A percentile compares a stretch with the other conserved stretches of the same genome.
Evolutionary conservation across 2,888 invertebrate genomes (phyloP).

Genomic region (Stenodera caucasica): DNA sequence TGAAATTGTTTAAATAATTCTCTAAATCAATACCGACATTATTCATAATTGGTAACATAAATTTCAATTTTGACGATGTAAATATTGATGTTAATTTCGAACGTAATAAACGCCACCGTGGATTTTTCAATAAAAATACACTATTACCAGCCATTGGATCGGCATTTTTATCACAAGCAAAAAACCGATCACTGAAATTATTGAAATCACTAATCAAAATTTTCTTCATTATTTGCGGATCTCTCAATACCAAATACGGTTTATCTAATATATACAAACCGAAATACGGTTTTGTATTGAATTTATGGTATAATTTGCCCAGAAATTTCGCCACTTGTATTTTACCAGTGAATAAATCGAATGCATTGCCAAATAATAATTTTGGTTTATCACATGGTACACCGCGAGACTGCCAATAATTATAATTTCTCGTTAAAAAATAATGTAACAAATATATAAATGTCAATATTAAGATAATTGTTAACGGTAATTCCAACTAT

Average conservation of each 20-base stretch:
- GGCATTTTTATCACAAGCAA: conserved; percentile 54
- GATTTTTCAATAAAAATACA: conserved; percentile 56
- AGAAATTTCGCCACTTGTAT: conserved; percentile 50
- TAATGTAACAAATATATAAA: conserved; percentile 24
- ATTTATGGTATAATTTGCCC: conserved; percentile 47
- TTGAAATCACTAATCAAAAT: conserved; percentile 57
- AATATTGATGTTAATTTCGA: conserved; percentile 60
- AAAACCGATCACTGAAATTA: conserved; percentile 57
- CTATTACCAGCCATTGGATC: conserved; percentile 55
- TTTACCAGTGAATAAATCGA: conserved; percentile 42
- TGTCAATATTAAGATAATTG: conserved; percentile 24
- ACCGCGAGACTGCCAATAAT: conserved; percentile 40
- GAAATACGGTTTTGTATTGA: conserved; percentile 46
- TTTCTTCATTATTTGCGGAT: conserved; percentile 56
- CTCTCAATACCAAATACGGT: conserved; percentile 55
- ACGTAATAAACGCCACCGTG: conserved; percentile 59
- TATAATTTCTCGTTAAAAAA: conserved; percentile 37
- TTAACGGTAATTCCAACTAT: not conserved
- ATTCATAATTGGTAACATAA: conserved; percentile 57
- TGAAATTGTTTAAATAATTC: conserved; percentile 39
- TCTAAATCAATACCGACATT: conserved; percentile 49
- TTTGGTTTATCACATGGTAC: conserved; percentile 40
- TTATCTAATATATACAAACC: conserved; percentile 58
- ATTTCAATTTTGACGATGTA: conserved; percentile 59
- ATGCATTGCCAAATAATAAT: conserved; percentile 40